phyloP scores from a whole-genome alignment of 2,113 vertebrate genomes.

The Danionella cerebrum region DNA sequence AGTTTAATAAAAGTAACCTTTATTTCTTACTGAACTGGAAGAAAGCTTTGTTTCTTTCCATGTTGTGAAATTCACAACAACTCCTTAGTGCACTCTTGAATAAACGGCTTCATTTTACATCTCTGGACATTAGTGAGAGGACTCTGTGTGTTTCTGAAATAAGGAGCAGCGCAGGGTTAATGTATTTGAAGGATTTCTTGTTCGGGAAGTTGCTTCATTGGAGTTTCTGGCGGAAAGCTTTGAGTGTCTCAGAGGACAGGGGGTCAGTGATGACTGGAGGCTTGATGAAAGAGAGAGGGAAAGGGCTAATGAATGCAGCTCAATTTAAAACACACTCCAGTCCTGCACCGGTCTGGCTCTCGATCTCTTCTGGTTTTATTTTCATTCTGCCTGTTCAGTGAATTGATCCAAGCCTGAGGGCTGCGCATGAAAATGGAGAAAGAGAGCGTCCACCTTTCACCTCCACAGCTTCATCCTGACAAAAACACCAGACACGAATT shows the following conservation, averaged over 20 bases:
- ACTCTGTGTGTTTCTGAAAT: no score
- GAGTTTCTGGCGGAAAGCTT: not conserved
- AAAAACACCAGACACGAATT: not conserved
- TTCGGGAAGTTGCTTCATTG: not conserved
- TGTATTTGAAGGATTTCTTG: no score
- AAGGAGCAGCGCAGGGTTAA: no score
- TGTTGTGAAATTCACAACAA: no score
- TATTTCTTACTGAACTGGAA: no score
- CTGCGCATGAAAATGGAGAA: constrained; percentile 6
- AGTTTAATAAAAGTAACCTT: no score
- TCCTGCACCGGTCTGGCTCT: not conserved
- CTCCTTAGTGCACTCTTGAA: no score
- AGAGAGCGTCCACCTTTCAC: not conserved
- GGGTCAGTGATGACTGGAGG: constrained; percentile 10
- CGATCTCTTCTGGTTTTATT: not conserved
- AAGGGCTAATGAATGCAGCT: constrained; percentile 10
- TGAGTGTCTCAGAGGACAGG: not conserved
- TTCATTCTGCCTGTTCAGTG: not conserved
- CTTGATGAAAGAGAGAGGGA: no score
- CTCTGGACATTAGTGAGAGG: no score
- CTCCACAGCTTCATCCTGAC: not conserved
- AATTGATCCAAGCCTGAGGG: constrained; percentile 12
- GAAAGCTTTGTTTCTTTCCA: no score
- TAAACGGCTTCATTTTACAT: no score
- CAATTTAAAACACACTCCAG: constrained; percentile 8